Percentiles rank a stretch among this genome's conserved stretches.
Conservation (phyloP, 2,888 invertebrate species). For the Leucophora obtusa region DNA sequence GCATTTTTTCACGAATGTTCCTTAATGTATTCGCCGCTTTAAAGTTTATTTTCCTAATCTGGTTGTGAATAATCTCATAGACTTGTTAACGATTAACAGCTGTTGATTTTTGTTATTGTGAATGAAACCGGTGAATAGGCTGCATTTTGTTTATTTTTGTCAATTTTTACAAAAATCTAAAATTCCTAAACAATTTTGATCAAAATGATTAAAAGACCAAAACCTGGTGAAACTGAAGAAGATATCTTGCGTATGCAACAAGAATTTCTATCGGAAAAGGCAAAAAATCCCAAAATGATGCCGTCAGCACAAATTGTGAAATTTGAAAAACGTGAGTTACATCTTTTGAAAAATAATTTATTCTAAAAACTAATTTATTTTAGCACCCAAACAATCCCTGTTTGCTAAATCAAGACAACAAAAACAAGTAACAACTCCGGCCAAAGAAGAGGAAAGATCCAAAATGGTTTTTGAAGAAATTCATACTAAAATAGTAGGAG, state of each 20-base stretch:
- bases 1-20: too few relatives aligned
- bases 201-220: slow-evolving; percentile 80
- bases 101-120: not conserved
- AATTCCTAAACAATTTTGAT: not conserved
- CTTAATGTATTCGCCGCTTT: too few relatives aligned
- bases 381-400: slow-evolving; percentile 73
- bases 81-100: not conserved
- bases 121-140: not conserved
- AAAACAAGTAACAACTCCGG: not conserved
- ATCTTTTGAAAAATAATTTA: not conserved
- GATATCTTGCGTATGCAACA: slow-evolving; percentile 87
- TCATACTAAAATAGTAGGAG: slow-evolving; percentile 66
- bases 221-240: slow-evolving; percentile 85
- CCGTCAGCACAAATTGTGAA: slow-evolving; percentile 82
- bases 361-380: not conserved
- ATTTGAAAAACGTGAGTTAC: slow-evolving; percentile 71
- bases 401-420: slow-evolving; percentile 71
- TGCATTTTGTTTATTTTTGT: not conserved
- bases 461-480: slow-evolving; percentile 70
- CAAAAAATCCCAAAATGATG: slow-evolving; percentile 80
- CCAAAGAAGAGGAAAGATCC: not conserved
- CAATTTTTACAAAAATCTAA: not conserved
- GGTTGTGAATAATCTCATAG: too few relatives aligned
- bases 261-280: slow-evolving; percentile 82
- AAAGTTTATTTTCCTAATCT: too few relatives aligned